These are phyloP conservation scores for Cherax destructor DNA, from an alignment of 1,140 invertebrate genomes.

Conservation along the genomic window DNA sequence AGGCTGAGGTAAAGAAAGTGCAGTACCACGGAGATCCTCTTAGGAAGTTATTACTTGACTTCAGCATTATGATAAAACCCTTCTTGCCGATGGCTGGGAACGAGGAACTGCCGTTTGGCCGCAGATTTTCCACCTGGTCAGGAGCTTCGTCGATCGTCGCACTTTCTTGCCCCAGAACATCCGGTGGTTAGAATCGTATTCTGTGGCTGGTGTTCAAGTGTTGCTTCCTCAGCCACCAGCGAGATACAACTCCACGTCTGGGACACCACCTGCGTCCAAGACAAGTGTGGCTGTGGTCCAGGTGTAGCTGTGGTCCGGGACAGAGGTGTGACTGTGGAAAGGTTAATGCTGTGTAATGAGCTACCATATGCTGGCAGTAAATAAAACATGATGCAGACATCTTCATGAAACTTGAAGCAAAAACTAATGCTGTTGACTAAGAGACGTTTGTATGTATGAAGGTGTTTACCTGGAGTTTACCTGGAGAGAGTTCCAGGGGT, in stretches of 20 bases:
- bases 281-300: too few species aligned
- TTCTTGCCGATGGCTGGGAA: not conserved
- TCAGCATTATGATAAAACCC: not conserved
- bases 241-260: not conserved
- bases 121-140: constrained; percentile 35
- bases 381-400: too few species aligned
- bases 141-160: not conserved
- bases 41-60: not conserved
- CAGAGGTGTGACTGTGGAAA: too few species aligned
- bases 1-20: constrained; percentile 7
- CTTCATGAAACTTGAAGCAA: too few species aligned
- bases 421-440: too few species aligned
- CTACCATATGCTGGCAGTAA: too few species aligned
- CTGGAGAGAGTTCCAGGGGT: too few species aligned
- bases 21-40: not conserved
- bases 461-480: too few species aligned
- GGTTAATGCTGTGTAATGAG: too few species aligned
- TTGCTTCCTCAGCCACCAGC: not conserved
- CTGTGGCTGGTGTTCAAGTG: not conserved
- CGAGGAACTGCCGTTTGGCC: not conserved
- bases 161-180: constrained; percentile 23
- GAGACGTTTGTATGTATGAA: too few species aligned
- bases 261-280: not conserved
- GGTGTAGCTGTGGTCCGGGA: too few species aligned
- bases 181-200: constrained; percentile 6